Percentiles rank a stretch among this genome's conserved stretches.
phyloP scores from a whole-genome alignment of 2,113 vertebrate species.

The Bos javanicus region DNA sequence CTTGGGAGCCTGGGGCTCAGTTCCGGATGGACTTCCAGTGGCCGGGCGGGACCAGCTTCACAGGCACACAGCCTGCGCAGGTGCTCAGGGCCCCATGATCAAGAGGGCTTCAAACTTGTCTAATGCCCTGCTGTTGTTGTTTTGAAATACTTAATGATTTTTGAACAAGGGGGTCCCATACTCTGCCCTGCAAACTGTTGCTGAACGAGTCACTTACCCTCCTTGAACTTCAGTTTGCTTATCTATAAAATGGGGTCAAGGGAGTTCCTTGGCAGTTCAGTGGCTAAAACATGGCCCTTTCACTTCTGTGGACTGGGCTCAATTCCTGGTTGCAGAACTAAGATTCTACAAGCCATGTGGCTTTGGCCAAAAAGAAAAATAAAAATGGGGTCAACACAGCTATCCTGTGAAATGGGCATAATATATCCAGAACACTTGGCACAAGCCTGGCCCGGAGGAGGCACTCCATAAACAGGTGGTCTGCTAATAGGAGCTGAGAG shows the following conservation, averaged over 20 bases:
- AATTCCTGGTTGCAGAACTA: not conserved
- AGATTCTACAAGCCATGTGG: not conserved
- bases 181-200: not conserved
- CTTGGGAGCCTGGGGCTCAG: not conserved
- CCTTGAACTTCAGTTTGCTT: not conserved
- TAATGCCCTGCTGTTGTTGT: not conserved
- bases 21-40: not conserved
- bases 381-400: not conserved
- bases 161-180: not conserved
- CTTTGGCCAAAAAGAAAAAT: not conserved
- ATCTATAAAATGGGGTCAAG: not conserved
- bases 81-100: not conserved
- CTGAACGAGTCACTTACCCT: not conserved
- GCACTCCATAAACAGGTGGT: fast-evolving
- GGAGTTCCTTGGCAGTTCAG: not conserved
- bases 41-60: fast-evolving
- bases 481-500: fast-evolving
- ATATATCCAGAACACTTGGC: not conserved
- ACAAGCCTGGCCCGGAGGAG: not conserved
- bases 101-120: not conserved
- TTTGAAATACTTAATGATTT: not conserved
- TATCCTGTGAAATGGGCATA: not conserved
- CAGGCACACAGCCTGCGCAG: fast-evolving
- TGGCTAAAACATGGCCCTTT: not conserved
- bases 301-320: not conserved